Evolutionary conservation across 1,140 invertebrate genomes (phyloP).

Genomic region (Drosophila dunni): DNA sequence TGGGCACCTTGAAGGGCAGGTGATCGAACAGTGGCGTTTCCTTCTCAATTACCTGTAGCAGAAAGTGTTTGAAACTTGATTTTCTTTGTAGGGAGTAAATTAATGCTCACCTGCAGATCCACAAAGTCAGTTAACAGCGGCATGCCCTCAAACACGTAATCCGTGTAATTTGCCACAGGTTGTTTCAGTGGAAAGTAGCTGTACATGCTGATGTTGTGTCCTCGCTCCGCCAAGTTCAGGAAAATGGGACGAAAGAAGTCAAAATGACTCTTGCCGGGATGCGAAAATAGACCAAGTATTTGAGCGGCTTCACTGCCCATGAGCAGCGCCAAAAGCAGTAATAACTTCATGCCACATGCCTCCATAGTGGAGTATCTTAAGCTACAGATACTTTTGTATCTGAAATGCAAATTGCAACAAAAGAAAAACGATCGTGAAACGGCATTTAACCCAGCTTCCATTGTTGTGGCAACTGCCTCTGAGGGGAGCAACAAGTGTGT

Average conservation of each 20-base stretch:
- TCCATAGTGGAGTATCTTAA: constrained; percentile 12
- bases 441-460: constrained; percentile 42
- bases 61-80: not conserved
- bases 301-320: constrained; percentile 41
- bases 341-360: not conserved
- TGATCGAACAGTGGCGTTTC: constrained; percentile 36
- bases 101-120: constrained; percentile 53
- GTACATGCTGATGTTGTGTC: constrained; percentile 88
- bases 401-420: constrained; percentile 25
- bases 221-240: constrained; percentile 86
- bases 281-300: constrained; percentile 87
- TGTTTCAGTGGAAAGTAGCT: constrained; percentile 87
- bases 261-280: constrained; percentile 89
- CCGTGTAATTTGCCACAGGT: constrained; percentile 86
- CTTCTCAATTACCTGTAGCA: constrained; percentile 44
- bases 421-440: constrained; percentile 61
- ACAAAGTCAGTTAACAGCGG: constrained; percentile 81
- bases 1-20: constrained; percentile 59
- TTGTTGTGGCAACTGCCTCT: constrained; percentile 5
- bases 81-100: not conserved
- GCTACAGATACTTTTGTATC: constrained; percentile 11
- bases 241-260: constrained; percentile 88
- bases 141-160: constrained; percentile 85
- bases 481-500: not conserved
- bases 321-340: constrained; percentile 9